Percentiles rank a stretch among this genome's conserved stretches.
Conservation (phyloP, 2,113 vertebrate genomes). For the Mesocricetus auratus region DNA sequence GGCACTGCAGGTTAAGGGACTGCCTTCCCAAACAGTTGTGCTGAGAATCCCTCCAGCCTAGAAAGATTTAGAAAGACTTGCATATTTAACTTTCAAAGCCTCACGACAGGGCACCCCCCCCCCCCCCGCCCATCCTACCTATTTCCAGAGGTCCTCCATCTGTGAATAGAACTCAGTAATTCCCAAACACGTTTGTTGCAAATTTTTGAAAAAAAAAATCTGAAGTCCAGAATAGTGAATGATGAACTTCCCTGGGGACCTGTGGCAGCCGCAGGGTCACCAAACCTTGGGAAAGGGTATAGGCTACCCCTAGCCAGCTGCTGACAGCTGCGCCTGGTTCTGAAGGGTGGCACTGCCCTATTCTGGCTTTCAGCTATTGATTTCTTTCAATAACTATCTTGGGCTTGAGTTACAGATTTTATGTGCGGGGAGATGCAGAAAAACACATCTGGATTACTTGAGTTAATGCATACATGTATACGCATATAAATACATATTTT, state of each 20-base stretch:
- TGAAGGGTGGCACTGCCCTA: not conserved
- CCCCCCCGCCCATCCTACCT: not conserved
- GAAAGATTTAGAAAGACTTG: not conserved
- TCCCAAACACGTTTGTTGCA: not conserved
- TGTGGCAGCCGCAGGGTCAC: rapidly evolving
- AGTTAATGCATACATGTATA: not conserved
- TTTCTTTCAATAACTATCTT: not conserved
- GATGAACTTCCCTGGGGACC: not conserved
- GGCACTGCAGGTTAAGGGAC: not conserved
- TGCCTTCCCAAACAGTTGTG: not conserved
- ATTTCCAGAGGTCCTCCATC: rapidly evolving
- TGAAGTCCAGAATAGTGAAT: not conserved
- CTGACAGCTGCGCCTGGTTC: not conserved
- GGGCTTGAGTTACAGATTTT: not conserved
- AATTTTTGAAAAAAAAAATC: not conserved
- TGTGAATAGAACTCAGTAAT: not conserved
- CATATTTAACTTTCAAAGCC: not conserved
- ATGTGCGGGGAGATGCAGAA: not conserved
- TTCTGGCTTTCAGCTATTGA: not conserved
- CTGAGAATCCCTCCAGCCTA: not conserved
- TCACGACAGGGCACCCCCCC: not conserved
- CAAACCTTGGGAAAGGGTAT: not conserved
- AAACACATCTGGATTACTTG: not conserved
- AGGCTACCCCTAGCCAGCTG: not conserved
- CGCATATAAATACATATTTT: not conserved